Evolutionary conservation across 2,113 vertebrate genomes (phyloP), one percentile per base, ranked within the genome.

Genomic region (Trichomycterus rosablanca): DNA sequence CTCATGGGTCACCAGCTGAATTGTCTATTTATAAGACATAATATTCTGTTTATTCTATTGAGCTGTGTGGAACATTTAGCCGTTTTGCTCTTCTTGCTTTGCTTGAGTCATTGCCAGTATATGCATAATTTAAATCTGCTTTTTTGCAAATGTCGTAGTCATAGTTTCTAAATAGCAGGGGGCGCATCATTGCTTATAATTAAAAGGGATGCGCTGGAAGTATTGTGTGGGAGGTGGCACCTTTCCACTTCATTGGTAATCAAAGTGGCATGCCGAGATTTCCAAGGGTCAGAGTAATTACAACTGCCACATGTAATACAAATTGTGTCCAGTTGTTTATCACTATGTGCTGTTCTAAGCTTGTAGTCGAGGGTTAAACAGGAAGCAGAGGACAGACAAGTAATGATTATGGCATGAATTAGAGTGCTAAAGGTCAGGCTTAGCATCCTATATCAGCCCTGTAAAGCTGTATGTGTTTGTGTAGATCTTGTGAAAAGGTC

Each of bases 351-450:
- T 12, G 4, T 42, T 58, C 11, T 43, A 44, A 3, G 7, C 57
- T 39, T 26, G 19, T n/a, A 39, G 55, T 39, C 7, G 16, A 20
- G 37, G 34, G 40, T 49, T 51, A 43, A 65, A 69, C 66, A 68
- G 49, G 50, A 32, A 57, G 18, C 54, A 37, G 53, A 42, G 37
- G 54, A 50, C 42, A 16, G 43, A 42, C 12, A 59, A 50, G 52
- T 23, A 66, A 72, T 64, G 32, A 69, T 67, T 58, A 67, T 5
- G 34, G 46, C 39, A 28, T 40, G 70, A 72, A 74, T 74, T 68
- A 78, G 65, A 44, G 63, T 51, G 70, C 52, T 71, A 74, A 82
- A 80, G 76, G 82, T 77, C 77, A 77, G 68, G 55, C 63, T 57
- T 67, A 49, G 42, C 62, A 37, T 69, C 56, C n/a, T n/a, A n/a